Evolutionary conservation across 2,797 vertebrate species (phyloP).

Genomic region (Anguilla megastoma): DNA sequence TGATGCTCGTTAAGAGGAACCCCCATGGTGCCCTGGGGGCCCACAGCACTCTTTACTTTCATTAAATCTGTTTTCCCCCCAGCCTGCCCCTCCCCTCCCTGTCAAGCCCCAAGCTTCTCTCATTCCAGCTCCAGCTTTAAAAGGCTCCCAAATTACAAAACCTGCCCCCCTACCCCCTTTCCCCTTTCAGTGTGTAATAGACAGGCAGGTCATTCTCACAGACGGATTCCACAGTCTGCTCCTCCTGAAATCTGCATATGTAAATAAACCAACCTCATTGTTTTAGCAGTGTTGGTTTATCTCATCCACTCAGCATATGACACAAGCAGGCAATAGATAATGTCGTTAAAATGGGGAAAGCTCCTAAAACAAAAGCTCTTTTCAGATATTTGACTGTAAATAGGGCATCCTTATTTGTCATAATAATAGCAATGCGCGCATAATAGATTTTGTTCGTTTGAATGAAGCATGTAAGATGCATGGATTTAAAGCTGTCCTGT

Average conservation of each 20-base stretch:
- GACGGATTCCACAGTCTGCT: neutral
- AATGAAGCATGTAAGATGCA: neutral
- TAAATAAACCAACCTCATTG: neutral
- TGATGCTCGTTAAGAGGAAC: slow-evolving; percentile 17
- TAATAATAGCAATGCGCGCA: neutral
- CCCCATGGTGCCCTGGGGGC: slow-evolving; percentile 1
- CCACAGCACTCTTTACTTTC: neutral
- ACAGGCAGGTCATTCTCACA: neutral
- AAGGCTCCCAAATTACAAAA: neutral
- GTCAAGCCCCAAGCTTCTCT: neutral
- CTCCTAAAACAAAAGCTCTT: neutral
- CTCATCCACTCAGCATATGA: neutral
- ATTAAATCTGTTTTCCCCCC: neutral
- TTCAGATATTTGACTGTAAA: neutral
- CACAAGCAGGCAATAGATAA: neutral
- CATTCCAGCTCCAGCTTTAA: neutral
- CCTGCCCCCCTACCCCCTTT: neutral
- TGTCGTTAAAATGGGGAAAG: neutral
- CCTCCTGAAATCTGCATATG: slow-evolving; percentile 12
- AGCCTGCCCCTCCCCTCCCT: neutral
- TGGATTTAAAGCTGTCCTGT: neutral
- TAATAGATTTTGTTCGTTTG: neutral
- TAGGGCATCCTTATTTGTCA: neutral
- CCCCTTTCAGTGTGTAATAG: neutral
- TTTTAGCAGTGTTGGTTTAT: neutral